These are phyloP conservation scores for Drosophila teissieri DNA, from an alignment of 1,140 invertebrate genomes.

Conservation along the genomic window DNA sequence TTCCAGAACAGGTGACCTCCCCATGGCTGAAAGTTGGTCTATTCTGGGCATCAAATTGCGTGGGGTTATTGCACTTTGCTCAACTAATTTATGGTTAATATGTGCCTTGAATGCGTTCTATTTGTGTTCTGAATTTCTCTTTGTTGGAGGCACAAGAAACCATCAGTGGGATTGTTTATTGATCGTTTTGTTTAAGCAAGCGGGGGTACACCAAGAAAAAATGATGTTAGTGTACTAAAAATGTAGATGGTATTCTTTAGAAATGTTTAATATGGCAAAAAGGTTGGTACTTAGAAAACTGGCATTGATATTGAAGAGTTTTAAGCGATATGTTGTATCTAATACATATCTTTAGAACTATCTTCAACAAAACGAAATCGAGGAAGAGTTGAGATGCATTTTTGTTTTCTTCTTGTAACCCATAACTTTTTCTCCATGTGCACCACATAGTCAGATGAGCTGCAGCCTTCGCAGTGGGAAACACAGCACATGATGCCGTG, in stretches of 20 bases:
- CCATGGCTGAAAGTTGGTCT: not conserved
- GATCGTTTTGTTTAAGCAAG: conserved; percentile 16
- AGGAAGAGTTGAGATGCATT: too few species aligned
- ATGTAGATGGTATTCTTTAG: not conserved
- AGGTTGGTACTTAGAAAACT: too few species aligned
- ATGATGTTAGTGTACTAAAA: not conserved
- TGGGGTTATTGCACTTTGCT: conserved; percentile 29
- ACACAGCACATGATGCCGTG: conserved; percentile 48
- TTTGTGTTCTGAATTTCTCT: conserved; percentile 27
- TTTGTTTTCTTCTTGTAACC: too few species aligned
- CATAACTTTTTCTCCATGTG: not conserved
- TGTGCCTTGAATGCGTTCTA: conserved; percentile 20
- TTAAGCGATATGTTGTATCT: too few species aligned
- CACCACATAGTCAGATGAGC: not conserved
- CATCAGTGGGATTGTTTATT: conserved; percentile 38
- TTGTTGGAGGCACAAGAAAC: conserved; percentile 4
- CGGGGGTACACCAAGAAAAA: conserved; percentile 1
- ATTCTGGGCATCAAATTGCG: not conserved
- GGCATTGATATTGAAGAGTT: too few species aligned
- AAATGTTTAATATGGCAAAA: too few species aligned
- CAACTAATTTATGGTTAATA: conserved; percentile 35
- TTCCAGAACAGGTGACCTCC: conserved; percentile 4
- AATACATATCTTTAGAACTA: too few species aligned
- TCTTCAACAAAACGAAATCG: too few species aligned
- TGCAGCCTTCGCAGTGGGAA: conserved; percentile 56